phyloP scores from a whole-genome alignment of 2,797 vertebrate species.

The Chelidonichthys spinosus region DNA sequence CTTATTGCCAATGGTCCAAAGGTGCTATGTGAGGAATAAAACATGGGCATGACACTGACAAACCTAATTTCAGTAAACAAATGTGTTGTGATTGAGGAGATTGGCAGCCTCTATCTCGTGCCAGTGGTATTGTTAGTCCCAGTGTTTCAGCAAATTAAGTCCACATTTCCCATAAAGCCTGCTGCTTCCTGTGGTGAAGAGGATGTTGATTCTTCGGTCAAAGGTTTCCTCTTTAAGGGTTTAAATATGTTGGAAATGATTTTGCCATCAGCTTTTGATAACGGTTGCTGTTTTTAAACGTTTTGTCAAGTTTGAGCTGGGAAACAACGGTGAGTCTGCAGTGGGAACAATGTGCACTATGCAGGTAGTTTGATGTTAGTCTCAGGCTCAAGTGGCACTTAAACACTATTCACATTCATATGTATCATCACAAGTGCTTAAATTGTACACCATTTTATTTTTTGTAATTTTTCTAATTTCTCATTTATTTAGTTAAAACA shows the following conservation, averaged over 20 bases:
- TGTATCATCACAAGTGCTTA: too few relatives aligned
- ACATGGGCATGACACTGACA: conserved; percentile 17
- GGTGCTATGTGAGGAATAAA: conserved; percentile 28
- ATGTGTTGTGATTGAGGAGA: conserved; percentile 19
- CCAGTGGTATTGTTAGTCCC: conserved; percentile 55
- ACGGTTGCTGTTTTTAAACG: conserved; percentile 33
- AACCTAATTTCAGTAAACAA: conserved; percentile 46
- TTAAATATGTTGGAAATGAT: conserved; percentile 66
- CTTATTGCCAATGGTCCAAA: conserved; percentile 17
- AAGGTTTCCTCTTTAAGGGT: conserved; percentile 63
- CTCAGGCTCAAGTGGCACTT: neutral
- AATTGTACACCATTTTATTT: too few relatives aligned
- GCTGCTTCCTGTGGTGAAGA: conserved; percentile 61
- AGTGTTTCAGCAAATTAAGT: conserved; percentile 58
- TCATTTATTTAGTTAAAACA: too few relatives aligned
- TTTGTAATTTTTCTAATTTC: too few relatives aligned
- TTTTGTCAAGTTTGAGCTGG: conserved; percentile 22
- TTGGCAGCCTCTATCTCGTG: conserved; percentile 46
- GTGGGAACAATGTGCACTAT: neutral
- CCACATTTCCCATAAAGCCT: conserved; percentile 71
- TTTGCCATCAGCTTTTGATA: conserved; percentile 57
- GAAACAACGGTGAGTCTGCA: conserved; percentile 13
- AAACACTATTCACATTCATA: too few relatives aligned
- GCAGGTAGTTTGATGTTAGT: conserved; percentile 10
- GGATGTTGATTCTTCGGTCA: conserved; percentile 66